These are phyloP conservation scores for Hippolais icterina DNA, from an alignment of 2,113 vertebrate genomes.

Conservation along the genomic window DNA sequence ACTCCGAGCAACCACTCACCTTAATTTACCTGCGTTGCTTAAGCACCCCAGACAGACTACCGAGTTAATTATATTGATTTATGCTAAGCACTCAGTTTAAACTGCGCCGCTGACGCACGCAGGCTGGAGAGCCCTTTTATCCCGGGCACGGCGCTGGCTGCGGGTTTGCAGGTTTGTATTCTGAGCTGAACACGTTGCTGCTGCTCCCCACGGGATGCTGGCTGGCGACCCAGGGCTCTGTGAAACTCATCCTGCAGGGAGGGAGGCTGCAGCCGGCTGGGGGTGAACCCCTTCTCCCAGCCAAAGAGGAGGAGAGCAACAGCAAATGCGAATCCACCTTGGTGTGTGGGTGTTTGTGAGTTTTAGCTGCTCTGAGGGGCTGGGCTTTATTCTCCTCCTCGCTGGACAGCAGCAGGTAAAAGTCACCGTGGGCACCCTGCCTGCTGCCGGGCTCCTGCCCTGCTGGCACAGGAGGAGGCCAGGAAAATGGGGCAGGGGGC, in stretches of 20 bases:
- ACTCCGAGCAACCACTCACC: background rate
- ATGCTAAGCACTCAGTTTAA: background rate
- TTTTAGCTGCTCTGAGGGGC: background rate
- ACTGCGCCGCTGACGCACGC: background rate
- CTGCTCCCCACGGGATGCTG: background rate
- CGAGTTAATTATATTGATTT: background rate
- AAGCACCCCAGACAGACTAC: background rate
- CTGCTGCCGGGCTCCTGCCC: background rate
- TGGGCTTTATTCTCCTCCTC: background rate
- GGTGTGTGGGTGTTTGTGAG: too few species aligned
- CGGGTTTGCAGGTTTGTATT: background rate
- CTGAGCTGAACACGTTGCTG: background rate
- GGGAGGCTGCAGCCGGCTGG: background rate
- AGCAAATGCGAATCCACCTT: fast-evolving
- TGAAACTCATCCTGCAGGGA: fast-evolving
- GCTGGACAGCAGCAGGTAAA: background rate
- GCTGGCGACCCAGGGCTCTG: background rate
- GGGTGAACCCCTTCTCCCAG: background rate
- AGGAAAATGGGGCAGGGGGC: background rate
- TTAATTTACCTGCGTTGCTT: background rate
- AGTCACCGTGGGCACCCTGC: background rate
- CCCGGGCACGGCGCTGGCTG: background rate
- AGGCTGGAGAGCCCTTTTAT: background rate
- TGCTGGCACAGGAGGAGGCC: background rate
- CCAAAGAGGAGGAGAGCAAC: background rate